Base-by-base conservation (phyloP, 2,113 vertebrate species). In the Campylomormyrus numenius region DNA sequence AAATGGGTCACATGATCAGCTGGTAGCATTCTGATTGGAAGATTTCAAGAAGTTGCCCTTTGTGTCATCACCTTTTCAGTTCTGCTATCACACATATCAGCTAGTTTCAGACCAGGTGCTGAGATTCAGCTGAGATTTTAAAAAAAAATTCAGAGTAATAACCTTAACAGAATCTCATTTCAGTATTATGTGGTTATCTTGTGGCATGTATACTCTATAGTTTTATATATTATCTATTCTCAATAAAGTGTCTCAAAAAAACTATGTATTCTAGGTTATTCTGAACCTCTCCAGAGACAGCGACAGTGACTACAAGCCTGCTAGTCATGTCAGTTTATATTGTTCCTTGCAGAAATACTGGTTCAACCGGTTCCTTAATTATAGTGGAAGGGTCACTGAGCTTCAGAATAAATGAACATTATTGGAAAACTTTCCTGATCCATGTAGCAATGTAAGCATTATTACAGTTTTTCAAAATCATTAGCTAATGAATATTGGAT, bases 401-500 rank as follows among this genome's bases (percentile, higher is more conserved):
- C 62, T 70, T 31, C 62, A 31, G 3, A 70, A 70, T 70, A 66
- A 66, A 27, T 10, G n/a, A 66, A 66, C n/a, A 11, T 66, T n/a
- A 27, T 9, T 84, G 24, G 35, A 19, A n/a, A 48, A n/a, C 83
- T 2, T 48, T 45, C 21, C 35, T 85, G 42, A 85, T 85, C 19
- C 4, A 0, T 48, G 17, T 48, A 11, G 24, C 8, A 48, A 9
- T 48, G 83, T 85, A 7, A 48, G 24, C 24, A 46, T 46, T 21
- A 21, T 42, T 24, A 21, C 6, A 3, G 31, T 24, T 85, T 85
- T 2, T 8, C 2, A 10, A 84, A 84, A 10, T 46, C 17, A 90
- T 85, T 49, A 46, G 27, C 53, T 91, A 56, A 10, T 89, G 27
- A 84, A 70, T 31, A 89, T 85, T 80, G 45, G 46, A 89, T 49